Conservation (phyloP, 2,797 vertebrate genomes). For the Rhincodon typus region DNA sequence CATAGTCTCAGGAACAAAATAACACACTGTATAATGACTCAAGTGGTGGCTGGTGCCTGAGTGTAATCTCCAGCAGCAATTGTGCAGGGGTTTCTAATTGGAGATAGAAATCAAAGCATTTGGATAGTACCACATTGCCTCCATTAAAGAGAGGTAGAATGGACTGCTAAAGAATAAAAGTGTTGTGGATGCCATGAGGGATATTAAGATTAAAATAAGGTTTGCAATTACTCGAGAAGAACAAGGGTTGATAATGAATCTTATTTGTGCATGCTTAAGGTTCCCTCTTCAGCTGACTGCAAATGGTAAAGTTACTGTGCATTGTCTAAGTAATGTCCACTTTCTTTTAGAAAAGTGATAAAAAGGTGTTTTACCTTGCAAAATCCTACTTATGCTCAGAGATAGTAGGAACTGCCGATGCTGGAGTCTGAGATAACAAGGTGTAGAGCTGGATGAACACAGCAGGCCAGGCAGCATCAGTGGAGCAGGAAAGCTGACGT, state of each 20-base stretch:
- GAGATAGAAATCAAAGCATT: neutral
- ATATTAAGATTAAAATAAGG: too few species aligned
- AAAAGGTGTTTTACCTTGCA: neutral
- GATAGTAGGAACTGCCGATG: too few species aligned
- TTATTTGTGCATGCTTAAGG: neutral
- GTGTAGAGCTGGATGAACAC: too few species aligned
- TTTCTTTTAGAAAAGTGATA: neutral
- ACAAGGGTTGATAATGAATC: neutral
- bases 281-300: neutral
- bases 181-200: neutral
- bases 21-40: neutral
- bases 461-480: too few species aligned
- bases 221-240: too few species aligned
- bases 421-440: too few species aligned
- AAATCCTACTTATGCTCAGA: neutral
- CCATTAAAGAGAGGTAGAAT: neutral
- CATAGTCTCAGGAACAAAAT: neutral
- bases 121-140: neutral
- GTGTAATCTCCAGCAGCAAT: neutral
- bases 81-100: neutral
- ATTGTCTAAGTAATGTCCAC: neutral
- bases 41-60: neutral
- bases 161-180: neutral
- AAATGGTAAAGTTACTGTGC: neutral
- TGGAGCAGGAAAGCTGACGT: too few species aligned